A percentile compares a stretch with the other conserved stretches of the same genome.
Conservation (phyloP, 1,140 invertebrate species). For the Heliothis virescens region DNA sequence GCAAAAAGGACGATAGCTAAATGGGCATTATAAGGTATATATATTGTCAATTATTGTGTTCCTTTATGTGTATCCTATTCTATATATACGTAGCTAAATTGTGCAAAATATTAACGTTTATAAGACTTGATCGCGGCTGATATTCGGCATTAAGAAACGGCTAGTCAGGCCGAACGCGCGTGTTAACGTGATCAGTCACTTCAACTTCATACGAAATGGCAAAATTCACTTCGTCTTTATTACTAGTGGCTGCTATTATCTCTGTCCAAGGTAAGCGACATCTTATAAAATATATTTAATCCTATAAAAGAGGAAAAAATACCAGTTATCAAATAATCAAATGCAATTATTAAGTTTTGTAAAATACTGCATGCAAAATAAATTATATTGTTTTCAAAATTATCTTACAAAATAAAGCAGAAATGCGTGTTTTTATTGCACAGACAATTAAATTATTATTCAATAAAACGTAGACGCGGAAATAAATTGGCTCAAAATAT, state of each 20-base stretch:
- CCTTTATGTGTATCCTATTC: background rate
- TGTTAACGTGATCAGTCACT: slow-evolving; percentile 3
- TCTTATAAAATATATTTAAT: background rate
- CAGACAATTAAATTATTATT: no score
- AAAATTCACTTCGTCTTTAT: slow-evolving; percentile 5
- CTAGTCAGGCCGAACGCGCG: background rate
- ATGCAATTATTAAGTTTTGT: no score
- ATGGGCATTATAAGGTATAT: background rate
- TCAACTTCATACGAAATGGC: slow-evolving; percentile 27
- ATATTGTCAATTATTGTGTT: no score
- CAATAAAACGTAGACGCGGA: no score
- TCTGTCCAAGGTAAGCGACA: slow-evolving; percentile 34
- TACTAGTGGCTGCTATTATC: slow-evolving; percentile 27
- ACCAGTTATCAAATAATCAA: background rate
- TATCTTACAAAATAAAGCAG: no score
- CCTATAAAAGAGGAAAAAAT: background rate
- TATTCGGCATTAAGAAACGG: slow-evolving; percentile 21
- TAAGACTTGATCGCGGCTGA: background rate
- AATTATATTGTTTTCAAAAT: no score
- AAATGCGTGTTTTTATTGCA: no score
- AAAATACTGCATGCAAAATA: no score
- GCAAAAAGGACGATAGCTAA: background rate
- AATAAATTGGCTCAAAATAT: no score
- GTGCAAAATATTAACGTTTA: slow-evolving; percentile 11
- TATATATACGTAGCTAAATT: background rate